Base-by-base conservation (phyloP, 2,797 vertebrate species). In the Enoplosus armatus region DNA sequence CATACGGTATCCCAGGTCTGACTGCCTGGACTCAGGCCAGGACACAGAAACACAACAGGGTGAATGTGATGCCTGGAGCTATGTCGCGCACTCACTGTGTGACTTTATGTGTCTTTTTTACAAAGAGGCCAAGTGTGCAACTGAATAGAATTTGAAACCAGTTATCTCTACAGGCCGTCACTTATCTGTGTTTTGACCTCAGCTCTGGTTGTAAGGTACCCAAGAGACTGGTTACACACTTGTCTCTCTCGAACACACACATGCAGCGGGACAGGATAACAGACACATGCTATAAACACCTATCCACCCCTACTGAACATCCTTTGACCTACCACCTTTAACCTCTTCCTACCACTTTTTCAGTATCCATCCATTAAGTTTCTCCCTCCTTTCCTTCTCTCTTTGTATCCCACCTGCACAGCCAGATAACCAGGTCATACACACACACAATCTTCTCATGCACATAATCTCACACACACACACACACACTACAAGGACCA, bases 401-500 rank as follows among this genome's bases (percentile, higher is more conserved):
- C 65, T 67, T 73, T 75, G 15, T 58, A 41, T 66, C 55, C 14
- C 24, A 65, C 29, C 75, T 91, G 72, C 63, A 58, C 58, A 27
- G 60, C 5, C 54, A 67, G 80, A 87, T 80, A 85, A 89, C 59
- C 76, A 71, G 43, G 50, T 78, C 35, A 60, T 41, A 48, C 31
- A 71, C 37, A 64, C 8, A 15, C 1, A 0, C 60, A 24, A 29
- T 43, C 70, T 20, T 31, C 20, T 7, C 8, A 60, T 20, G 12
- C 63, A 80, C 50, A 64, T 26, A 68, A 47, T 50, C 48, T 29
- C 45, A 35, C 29, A 55, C 18, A 55, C 63, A 56, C 54, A 56
- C 51, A 69, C 29, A 76, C 29, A 43, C 1, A 70, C 15, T 48
- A 27, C 50, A 76, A 43, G 66, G 26, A 65, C 43, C 3, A 3